phyloP scores from a whole-genome alignment of 2,113 vertebrate genomes.

The Zosterops pallidus region DNA sequence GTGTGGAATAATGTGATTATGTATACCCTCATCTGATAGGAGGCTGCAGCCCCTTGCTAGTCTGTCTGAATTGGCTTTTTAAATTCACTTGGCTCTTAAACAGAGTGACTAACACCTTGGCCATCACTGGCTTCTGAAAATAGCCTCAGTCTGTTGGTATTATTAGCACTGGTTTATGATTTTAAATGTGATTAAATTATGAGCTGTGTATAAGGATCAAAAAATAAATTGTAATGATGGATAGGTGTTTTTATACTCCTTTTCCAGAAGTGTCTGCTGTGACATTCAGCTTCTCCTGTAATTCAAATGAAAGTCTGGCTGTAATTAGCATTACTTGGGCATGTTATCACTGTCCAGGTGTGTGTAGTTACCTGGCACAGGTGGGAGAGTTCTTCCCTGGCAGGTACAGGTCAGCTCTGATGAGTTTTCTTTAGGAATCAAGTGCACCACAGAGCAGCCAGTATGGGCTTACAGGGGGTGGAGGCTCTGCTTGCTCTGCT shows the following conservation, averaged over 20 bases:
- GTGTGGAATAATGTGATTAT: not conserved
- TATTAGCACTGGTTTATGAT: not conserved
- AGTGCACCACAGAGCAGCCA: not conserved
- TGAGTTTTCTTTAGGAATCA: not conserved
- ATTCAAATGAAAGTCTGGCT: not conserved
- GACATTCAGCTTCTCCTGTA: not conserved
- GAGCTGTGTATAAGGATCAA: not conserved
- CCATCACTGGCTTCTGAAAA: not conserved
- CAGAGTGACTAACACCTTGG: not conserved
- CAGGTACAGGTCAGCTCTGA: not conserved
- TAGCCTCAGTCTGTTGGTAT: not conserved
- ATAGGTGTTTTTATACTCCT: not conserved
- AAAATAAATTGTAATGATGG: not conserved
- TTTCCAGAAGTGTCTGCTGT: not conserved
- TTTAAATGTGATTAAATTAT: not conserved
- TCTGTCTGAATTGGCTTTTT: not conserved
- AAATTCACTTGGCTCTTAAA: not conserved
- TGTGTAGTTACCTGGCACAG: not conserved
- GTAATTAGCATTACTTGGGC: not conserved
- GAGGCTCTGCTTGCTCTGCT: not conserved
- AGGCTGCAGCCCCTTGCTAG: not conserved
- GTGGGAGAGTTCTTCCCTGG: not conserved
- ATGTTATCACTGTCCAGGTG: accelerated
- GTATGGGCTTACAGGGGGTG: accelerated
- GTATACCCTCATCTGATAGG: not conserved